Base-by-base conservation (phyloP, 2,797 vertebrate genomes). In the Gobionotothen gibberifrons region DNA sequence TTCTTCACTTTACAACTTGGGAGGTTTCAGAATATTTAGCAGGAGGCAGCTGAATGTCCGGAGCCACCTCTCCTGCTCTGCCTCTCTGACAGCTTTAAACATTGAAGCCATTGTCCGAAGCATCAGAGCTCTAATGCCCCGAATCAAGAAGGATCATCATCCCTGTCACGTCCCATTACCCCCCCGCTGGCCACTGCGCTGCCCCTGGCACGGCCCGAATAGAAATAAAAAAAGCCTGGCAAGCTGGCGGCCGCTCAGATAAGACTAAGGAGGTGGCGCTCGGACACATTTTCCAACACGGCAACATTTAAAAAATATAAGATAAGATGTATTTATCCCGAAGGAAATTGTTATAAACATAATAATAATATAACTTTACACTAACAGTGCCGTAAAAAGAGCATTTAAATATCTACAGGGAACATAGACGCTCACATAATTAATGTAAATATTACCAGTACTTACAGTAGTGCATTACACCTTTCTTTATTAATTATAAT, bases 161-260 rank as follows among this genome's bases (percentile, higher is more conserved):
- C 88, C 87, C 77, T 79, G 89, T 90, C 90, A 90, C 85, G 84
- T 90, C 79, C 86, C 87, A 92, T 93, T 91, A 90, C 85, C 85
- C 83, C 83, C 78, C 83, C 56, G 36, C 83, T 61, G 73, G 76
- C 85, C 75, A 3, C 74, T 32, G 56, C 52, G 1, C 69, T 32
- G 70, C 82, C 84, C 52, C 69, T 78, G 79, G 85, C 83, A 65
- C 40, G 72, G 78, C 72, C 17, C 15, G 61, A 91, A 77, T 78
- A 82, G 81, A 73, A 89, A 85, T 44, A 64, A 71, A 76, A n/a
- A 82, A 82, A 70, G 4, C 60, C 53, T n/a, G 59, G 61, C 74
- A 58, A 76, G 76, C 71, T 74, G 77, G 74, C 82, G 22, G 5
- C 46, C 68, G 32, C 72, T 75, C 63, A 32, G 59, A 80, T 40